Evolutionary conservation across 2,797 vertebrate genomes (phyloP), one percentile per base, ranked within the genome.

Genomic region (Lepilemur septentrionalis): DNA sequence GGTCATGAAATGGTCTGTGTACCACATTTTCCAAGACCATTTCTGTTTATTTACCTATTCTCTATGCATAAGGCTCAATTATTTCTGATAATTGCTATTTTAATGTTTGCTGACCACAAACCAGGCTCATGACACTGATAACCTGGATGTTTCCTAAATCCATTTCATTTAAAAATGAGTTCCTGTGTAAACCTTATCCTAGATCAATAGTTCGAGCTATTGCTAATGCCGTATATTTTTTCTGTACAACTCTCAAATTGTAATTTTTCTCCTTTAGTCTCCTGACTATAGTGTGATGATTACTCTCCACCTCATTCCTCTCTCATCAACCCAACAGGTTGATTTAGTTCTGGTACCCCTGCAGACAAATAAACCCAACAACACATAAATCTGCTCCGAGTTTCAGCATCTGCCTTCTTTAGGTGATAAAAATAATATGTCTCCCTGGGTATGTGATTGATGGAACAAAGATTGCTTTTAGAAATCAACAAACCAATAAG

Each of bases 391-490:
- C 93, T 97, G 65, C 70, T 86, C 30, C 22, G n/a, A 69, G 75
- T 59, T 95, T 70, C 48, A 83, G 75, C 91, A 92, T 87, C 91
- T 94, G 65, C 79, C 50, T 96, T 94, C 86, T 88, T 94, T 84
- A 95, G 82, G 89, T 95, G 85, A 95, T 97, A 95, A 97, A 97
- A 96, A 96, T 95, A 95, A 85, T 94, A 81, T 85, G 87, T 96
- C 67, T 96, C 69, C 55, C 63, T 67, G 92, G 61, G 63, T 91
- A 80, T 89, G 73, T 93, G 94, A 97, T 48, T 89, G 92, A 96
- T 95, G 86, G 93, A 76, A 94, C 38, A 91, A 95, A 96, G 63
- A 96, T 85, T 91, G 91, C 82, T 95, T 96, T 93, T 67, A 96
- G 89, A 97, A 95, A 93, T 89, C 93, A 92, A 94, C 78, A 96